These are phyloP conservation scores for Gnathonemus longibarbis DNA, from an alignment of 2,113 vertebrate genomes.

Conservation along the genomic window DNA sequence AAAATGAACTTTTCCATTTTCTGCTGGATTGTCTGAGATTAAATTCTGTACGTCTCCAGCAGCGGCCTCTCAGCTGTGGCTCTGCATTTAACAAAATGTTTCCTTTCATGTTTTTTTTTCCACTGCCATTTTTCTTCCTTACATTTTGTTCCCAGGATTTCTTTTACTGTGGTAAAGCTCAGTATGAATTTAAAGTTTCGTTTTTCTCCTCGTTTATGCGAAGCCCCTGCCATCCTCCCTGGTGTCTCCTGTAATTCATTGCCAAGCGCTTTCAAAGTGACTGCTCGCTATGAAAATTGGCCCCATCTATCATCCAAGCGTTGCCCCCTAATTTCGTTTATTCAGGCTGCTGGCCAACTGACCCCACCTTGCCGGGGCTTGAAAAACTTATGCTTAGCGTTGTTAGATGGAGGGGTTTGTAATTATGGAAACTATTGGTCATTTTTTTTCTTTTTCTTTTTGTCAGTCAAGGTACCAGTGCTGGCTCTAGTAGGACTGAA, in stretches of 20 bases:
- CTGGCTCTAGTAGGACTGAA: not conserved
- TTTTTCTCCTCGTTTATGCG: not conserved
- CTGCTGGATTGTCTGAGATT: conserved; percentile 8
- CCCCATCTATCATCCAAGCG: conserved; percentile 51
- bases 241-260: conserved; percentile 41
- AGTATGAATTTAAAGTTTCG: conserved; percentile 12
- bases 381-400: not conserved
- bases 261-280: conserved; percentile 55
- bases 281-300: conserved; percentile 51
- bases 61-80: not conserved
- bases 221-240: conserved; percentile 20
- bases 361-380: not conserved
- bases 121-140: conserved; percentile 1
- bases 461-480: not conserved
- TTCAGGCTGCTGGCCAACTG: conserved; percentile 14
- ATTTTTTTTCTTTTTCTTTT: not conserved
- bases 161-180: conserved; percentile 19
- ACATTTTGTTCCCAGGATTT: conserved; percentile 6
- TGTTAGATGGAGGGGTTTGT: not conserved
- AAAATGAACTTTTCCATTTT: conserved; percentile 7
- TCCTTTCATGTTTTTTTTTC: conserved; percentile 15
- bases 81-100: conserved; percentile 20
- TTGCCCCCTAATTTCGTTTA: conserved; percentile 41
- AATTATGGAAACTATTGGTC: conserved; percentile 17
- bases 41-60: not conserved